phyloP scores from a whole-genome alignment of 2,113 vertebrate species.

The Chloropsis cyanopogon region DNA sequence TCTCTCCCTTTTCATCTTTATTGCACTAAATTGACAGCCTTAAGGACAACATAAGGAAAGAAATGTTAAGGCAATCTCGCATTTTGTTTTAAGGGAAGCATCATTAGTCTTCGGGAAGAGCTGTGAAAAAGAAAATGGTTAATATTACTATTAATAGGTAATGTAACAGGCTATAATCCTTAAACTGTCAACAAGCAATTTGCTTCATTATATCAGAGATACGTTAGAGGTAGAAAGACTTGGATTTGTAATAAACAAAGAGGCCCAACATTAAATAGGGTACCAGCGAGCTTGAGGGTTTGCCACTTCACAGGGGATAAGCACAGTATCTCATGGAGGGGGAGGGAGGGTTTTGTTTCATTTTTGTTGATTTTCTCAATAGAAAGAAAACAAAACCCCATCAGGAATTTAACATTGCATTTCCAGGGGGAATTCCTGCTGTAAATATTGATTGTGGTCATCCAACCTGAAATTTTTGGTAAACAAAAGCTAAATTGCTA shows the following conservation, averaged over 20 bases:
- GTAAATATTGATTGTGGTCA: conserved; percentile 27
- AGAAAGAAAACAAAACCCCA: background rate
- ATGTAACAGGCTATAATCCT: background rate
- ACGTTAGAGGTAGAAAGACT: background rate
- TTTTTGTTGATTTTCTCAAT: background rate
- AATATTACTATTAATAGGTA: background rate
- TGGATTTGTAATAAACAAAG: background rate
- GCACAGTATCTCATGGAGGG: background rate
- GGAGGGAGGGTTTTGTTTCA: background rate
- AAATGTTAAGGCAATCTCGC: background rate
- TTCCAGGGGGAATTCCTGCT: conserved; percentile 45
- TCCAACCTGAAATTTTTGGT: conserved; percentile 40
- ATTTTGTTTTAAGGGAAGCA: background rate
- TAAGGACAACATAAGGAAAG: background rate
- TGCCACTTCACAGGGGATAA: background rate
- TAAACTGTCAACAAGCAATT: background rate
- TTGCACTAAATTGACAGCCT: background rate
- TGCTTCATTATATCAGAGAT: background rate
- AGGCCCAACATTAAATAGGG: background rate
- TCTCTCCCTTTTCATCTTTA: background rate
- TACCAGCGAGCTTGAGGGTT: background rate
- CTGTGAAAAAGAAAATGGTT: background rate
- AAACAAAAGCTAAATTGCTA: conserved; percentile 25
- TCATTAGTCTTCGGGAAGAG: background rate
- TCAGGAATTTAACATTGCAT: conserved; percentile 14